Base-by-base conservation (phyloP, 2,888 invertebrate species). In the Pyrochroa serraticornis region DNA sequence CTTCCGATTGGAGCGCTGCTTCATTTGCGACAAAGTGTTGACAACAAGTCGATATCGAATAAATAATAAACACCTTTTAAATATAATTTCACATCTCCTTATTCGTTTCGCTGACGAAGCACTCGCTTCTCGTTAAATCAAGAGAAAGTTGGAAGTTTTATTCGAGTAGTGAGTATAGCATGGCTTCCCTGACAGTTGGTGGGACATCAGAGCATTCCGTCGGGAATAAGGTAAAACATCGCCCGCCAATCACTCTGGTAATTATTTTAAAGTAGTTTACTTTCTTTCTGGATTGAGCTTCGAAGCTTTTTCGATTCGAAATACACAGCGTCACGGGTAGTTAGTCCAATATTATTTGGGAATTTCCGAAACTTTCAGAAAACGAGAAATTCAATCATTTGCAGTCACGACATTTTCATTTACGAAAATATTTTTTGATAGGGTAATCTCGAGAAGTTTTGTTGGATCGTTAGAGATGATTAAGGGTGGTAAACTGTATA, bases 231-330 rank as follows among this genome's bases (percentile, higher is more conserved):
- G 65, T 63, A 71, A 71, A 69, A 68, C 69, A 72, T 69, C 72
- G 71, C 70, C 75, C 73, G 70, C 75, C 76, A 77, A 77, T 77
- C 75, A 76, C 72, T 71, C 68, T 69, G 65, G 73, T 76, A 75
- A 77, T 77, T 76, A 76, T 75, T 76, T 76, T 74, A 77, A 75
- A 75, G 75, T 76, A 76, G 74, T 75, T 74, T 68, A 56, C 65
- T 65, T 65, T 59, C 42, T 44, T 35, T 37, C 51, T 35, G 36
- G 36, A 43, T 34, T 8, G 36, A 51, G 36, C 35, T 22, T 43
- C n/a, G 12, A 51, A 13, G 39, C 30, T 49, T 49, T 39, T 5
- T 49, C 10, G 8, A n/a, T 39, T 10, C 9, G 9, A 6, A 38
- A 7, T 38, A 12, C 38, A 38, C 22, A 5, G 22, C 22, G 22